A percentile compares a stretch with the other conserved stretches of the same genome.
Evolutionary conservation across 2,113 vertebrate genomes (phyloP).

Genomic region (Anseranas semipalmata): DNA sequence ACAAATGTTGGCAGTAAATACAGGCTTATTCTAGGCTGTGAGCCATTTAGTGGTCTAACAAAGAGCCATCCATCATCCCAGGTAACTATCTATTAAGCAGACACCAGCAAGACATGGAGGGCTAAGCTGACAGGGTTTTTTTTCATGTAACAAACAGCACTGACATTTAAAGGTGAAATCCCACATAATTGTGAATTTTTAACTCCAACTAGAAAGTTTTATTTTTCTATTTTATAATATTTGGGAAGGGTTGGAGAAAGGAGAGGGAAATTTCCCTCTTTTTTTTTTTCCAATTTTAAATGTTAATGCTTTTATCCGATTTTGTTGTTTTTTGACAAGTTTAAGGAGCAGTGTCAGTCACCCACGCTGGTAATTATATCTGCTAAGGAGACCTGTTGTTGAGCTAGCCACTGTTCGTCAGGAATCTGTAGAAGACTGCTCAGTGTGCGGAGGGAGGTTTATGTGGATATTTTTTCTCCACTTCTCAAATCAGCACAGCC

Average conservation of each 20-base stretch:
- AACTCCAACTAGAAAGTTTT: constrained; percentile 48
- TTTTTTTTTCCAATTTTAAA: neutral
- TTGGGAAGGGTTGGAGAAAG: neutral
- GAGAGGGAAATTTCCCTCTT: neutral
- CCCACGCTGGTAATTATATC: neutral
- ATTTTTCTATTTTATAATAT: neutral
- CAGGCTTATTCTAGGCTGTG: constrained; percentile 41
- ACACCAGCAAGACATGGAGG: constrained; percentile 71
- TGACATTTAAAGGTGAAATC: constrained; percentile 74
- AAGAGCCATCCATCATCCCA: constrained; percentile 60
- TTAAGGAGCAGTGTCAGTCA: constrained; percentile 4
- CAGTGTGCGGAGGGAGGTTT: neutral
- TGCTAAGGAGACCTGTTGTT: constrained; percentile 55
- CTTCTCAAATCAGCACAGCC: neutral
- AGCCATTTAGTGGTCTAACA: constrained; percentile 57
- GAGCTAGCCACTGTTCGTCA: neutral
- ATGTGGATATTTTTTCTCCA: neutral
- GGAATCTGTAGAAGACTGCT: neutral
- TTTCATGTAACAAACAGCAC: constrained; percentile 72
- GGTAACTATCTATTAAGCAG: constrained; percentile 73
- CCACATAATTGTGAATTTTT: constrained; percentile 68
- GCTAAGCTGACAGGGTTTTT: constrained; percentile 65
- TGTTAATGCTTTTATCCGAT: neutral
- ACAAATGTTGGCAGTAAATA: constrained; percentile 44
- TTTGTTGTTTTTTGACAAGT: neutral